Conservation (phyloP, 1,140 invertebrate genomes). For the Brachionus rotundiformis region DNA sequence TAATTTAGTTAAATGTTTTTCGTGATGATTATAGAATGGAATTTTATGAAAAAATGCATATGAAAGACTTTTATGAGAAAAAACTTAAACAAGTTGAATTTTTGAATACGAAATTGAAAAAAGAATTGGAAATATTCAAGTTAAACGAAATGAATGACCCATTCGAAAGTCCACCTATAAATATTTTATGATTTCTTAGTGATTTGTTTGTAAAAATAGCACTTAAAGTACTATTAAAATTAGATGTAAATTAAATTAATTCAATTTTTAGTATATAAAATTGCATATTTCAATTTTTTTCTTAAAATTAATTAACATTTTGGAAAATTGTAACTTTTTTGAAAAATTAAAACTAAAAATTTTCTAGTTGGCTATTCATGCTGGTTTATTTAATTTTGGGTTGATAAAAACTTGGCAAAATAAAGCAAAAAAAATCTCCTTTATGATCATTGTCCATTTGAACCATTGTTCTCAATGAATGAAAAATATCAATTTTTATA, state of each 20-base stretch:
- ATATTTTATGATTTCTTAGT: neutral
- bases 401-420: too few species aligned
- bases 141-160: neutral
- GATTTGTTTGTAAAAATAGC: neutral
- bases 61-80: conserved; percentile 30
- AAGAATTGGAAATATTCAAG: neutral
- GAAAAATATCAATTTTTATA: too few species aligned
- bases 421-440: too few species aligned
- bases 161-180: neutral
- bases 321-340: too few species aligned
- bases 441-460: too few species aligned
- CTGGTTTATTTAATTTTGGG: too few species aligned
- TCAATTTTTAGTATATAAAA: neutral
- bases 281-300: too few species aligned
- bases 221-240: neutral
- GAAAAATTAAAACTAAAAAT: too few species aligned
- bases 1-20: neutral
- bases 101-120: neutral
- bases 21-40: conserved; percentile 31
- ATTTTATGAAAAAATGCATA: conserved; percentile 12
- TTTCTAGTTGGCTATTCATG: too few species aligned
- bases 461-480: too few species aligned
- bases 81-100: neutral
- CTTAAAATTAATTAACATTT: too few species aligned
- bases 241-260: neutral